Percentiles rank a stretch among this genome's conserved stretches.
Conservation (phyloP, 2,113 vertebrate genomes). For the Dunckerocampus dactyliophorus region DNA sequence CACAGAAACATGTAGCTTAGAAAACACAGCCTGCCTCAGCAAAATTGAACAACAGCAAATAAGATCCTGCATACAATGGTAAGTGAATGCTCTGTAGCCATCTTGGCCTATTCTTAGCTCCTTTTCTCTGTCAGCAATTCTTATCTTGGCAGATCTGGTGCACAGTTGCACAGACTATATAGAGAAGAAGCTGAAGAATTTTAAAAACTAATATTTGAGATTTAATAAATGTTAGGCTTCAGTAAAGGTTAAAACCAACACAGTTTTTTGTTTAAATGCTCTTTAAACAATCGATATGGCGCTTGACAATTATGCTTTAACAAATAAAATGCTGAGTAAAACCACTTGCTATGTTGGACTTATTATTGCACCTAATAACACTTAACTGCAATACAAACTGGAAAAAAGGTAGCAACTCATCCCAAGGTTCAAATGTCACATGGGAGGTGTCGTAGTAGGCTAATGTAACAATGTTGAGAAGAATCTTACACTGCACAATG, state of each 20-base stretch:
- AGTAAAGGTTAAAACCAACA: too few species aligned
- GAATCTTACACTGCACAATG: slow-evolving; percentile 27
- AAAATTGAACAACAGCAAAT: slow-evolving; percentile 10
- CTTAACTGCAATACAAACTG: too few species aligned
- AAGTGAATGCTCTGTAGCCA: slow-evolving; percentile 28
- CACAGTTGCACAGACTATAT: neutral
- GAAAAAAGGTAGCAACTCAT: slow-evolving; percentile 16
- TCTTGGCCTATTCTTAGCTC: slow-evolving; percentile 31
- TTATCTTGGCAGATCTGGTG: slow-evolving; percentile 4
- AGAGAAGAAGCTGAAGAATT: neutral
- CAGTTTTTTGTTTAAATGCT: too few species aligned
- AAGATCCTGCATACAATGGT: slow-evolving; percentile 6
- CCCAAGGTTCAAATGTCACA: slow-evolving; percentile 11
- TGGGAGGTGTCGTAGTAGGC: slow-evolving; percentile 8
- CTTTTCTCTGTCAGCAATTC: slow-evolving; percentile 28
- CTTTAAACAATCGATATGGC: too few species aligned
- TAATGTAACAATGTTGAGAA: slow-evolving; percentile 19
- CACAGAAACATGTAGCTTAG: slow-evolving; percentile 26
- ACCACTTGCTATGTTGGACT: too few species aligned
- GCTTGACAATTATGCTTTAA: too few species aligned
- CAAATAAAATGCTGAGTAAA: too few species aligned
- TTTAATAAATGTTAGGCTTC: too few species aligned
- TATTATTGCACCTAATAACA: too few species aligned
- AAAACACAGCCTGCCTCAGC: slow-evolving; percentile 6
- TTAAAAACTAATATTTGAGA: neutral